Conservation (phyloP, 2,888 invertebrate species). For the Slavum lentiscoides region DNA sequence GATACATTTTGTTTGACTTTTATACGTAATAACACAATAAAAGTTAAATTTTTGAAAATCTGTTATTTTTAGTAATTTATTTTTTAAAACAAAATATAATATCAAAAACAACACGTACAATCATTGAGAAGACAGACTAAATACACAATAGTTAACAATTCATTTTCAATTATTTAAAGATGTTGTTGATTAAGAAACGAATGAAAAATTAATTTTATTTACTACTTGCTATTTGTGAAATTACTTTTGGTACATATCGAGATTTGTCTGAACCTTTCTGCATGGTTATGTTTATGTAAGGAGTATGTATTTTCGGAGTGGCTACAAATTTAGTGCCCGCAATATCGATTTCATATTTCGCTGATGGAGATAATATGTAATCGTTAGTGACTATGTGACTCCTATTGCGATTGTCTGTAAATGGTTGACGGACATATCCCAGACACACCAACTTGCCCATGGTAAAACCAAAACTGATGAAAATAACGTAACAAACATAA, state of each 20-base stretch:
- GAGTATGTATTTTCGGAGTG: constrained; percentile 64
- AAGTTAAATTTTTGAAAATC: constrained; percentile 18
- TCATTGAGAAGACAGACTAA: neutral
- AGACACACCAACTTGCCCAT: constrained; percentile 68
- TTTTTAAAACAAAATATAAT: constrained; percentile 2
- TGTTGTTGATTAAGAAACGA: neutral
- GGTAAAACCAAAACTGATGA: constrained; percentile 69
- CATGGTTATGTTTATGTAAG: constrained; percentile 33
- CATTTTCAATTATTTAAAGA: no score
- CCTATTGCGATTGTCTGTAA: constrained; percentile 54
- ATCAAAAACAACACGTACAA: neutral
- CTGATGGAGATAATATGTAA: constrained; percentile 66
- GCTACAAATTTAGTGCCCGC: constrained; percentile 68
- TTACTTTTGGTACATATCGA: constrained; percentile 40
- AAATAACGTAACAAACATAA: constrained; percentile 56
- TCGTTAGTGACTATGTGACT: constrained; percentile 64
- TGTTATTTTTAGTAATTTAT: constrained; percentile 10
- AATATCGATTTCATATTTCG: constrained; percentile 72
- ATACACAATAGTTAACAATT: neutral
- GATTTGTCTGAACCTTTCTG: constrained; percentile 40
- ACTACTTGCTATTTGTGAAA: constrained; percentile 11
- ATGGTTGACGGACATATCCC: constrained; percentile 66
- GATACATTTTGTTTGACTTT: constrained; percentile 40
- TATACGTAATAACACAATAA: constrained; percentile 33
- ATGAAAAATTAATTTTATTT: neutral